Evolutionary conservation across 2,797 vertebrate genomes (phyloP), one percentile per base, ranked within the genome.

Genomic region (Rhinophrynus dorsalis): DNA sequence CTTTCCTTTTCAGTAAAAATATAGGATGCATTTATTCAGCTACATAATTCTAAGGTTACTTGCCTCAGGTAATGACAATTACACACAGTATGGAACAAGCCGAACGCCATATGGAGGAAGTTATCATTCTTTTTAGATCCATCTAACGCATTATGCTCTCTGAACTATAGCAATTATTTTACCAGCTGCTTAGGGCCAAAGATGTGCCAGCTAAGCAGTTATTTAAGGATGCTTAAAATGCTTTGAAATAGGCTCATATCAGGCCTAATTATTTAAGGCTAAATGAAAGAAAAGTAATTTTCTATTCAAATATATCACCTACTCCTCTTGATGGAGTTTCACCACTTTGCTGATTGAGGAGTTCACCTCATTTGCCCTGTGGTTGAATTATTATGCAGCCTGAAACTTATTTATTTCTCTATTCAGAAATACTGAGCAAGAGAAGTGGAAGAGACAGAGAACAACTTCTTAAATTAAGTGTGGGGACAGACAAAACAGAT

Each of bases 111-210:
- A 71, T 71, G 68, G 68, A 71, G 68, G 33, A 71, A 57, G 52
- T 35, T 38, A 44, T 71, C 60, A 29, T 71, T 71, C 32, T 32
- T 64, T 71, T 71, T 64, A 64, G 52, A 64, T 13, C 68, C 32
- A 57, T 57, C 52, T 64, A 71, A 71, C 64, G 60, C 10, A 42
- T 64, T 70, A 20, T 70, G 59, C 68, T 70, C 68, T 71, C 52
- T 64, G 52, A 64, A 71, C 68, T 48, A 56, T 64, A 71, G 51
- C 68, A 64, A 57, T 64, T 71, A 71, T 64, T 71, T 58, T 57
- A 71, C 60, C 68, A 72, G 69, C 68, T 72, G 60, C 52, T 42
- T 35, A 44, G 26, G 35, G 32, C 61, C 54, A 51, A 58, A 20
- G 44, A 58, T 59, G 35, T 59, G 54, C 54, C 69, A 65, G 44